Percentiles rank a stretch among this genome's conserved stretches.
Evolutionary conservation across 2,888 invertebrate species (phyloP).

Genomic region (Hirtodrosophila trivittata): DNA sequence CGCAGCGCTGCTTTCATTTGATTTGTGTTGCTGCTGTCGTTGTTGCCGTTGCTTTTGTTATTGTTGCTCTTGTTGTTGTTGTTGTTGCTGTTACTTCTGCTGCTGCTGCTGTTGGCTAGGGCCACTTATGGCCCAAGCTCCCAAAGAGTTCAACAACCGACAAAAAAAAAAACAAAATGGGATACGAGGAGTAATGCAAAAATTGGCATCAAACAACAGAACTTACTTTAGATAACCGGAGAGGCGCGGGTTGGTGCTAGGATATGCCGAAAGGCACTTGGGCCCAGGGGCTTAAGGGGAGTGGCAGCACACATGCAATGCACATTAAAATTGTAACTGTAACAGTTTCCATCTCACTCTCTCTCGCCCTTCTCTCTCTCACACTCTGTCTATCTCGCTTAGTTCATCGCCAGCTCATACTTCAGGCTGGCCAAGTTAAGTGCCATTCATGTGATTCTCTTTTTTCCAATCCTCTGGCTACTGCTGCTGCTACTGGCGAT

Average conservation of each 20-base stretch:
- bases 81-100: background rate
- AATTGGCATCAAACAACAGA: conserved; percentile 79
- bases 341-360: conserved; percentile 51
- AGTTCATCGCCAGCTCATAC: conserved; percentile 23
- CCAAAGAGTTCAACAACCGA: conserved; percentile 74
- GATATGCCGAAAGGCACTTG: background rate
- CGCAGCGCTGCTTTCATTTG: conserved; percentile 71
- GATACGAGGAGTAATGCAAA: conserved; percentile 61
- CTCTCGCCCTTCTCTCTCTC: background rate
- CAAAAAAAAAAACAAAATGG: conserved; percentile 55
- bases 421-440: conserved; percentile 63
- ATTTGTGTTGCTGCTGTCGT: conserved; percentile 44
- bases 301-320: conserved; percentile 64
- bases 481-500: background rate
- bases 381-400: conserved; percentile 18
- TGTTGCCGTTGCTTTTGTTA: conserved; percentile 40
- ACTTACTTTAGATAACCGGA: conserved; percentile 65
- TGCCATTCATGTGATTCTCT: conserved; percentile 72
- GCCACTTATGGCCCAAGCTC: conserved; percentile 72
- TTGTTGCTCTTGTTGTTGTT: conserved; percentile 18
- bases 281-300: conserved; percentile 13
- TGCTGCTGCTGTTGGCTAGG: conserved; percentile 48
- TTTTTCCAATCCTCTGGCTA: conserved; percentile 19
- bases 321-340: conserved; percentile 77
- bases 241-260: background rate